Percentiles rank a stretch among this genome's conserved stretches.
Evolutionary conservation across 2,797 vertebrate species (phyloP).

Genomic region (Malacoraja senta): DNA sequence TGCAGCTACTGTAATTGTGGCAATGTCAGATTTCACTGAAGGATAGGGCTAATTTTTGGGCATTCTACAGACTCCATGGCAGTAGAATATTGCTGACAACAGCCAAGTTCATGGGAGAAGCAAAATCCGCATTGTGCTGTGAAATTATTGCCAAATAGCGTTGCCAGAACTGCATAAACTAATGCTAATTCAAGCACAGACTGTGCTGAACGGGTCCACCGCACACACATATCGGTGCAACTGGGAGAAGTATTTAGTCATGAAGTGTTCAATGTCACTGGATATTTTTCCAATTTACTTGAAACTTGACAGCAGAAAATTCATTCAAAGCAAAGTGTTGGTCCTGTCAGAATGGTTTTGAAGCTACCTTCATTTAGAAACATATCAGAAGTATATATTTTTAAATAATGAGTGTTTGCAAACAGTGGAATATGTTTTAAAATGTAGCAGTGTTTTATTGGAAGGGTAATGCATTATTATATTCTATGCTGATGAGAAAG

Average conservation of each 20-base stretch:
- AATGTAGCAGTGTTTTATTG: background rate
- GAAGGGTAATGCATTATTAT: background rate
- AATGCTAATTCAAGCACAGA: background rate
- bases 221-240: background rate
- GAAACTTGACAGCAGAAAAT: background rate
- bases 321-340: background rate
- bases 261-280: background rate
- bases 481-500: background rate
- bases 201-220: background rate
- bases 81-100: slow-evolving; percentile 43
- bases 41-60: slow-evolving; percentile 48
- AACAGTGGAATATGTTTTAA: background rate
- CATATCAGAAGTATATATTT: background rate
- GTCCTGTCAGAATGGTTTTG: background rate
- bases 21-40: slow-evolving; percentile 45
- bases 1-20: slow-evolving; percentile 53
- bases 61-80: slow-evolving; percentile 42
- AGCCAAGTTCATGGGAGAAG: slow-evolving; percentile 39
- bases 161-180: background rate
- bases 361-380: background rate
- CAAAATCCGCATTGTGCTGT: slow-evolving; percentile 43
- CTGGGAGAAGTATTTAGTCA: background rate
- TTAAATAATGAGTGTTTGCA: slow-evolving; percentile 9
- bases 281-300: slow-evolving; percentile 12
- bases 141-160: slow-evolving; percentile 34